Conservation (phyloP, 2,113 vertebrate genomes). For the Ochotona curzoniae region DNA sequence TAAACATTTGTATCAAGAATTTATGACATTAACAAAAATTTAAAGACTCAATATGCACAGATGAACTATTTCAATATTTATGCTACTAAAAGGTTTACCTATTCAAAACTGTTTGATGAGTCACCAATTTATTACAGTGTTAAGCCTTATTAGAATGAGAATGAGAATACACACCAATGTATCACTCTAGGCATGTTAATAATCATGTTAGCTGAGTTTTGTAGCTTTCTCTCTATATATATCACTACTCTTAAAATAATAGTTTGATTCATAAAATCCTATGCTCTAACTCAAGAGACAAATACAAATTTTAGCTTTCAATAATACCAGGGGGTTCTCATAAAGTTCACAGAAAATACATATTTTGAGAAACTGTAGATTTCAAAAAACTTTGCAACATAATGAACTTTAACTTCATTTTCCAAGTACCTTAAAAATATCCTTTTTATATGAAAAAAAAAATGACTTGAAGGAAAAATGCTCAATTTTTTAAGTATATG, state of each 20-base stretch:
- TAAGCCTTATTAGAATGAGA: background rate
- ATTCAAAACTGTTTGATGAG: constrained; percentile 44
- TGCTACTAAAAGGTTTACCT: background rate
- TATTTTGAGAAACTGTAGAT: no score
- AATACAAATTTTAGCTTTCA: constrained; percentile 58
- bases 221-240: constrained; percentile 7
- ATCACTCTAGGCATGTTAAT: constrained; percentile 32
- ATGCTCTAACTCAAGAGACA: background rate
- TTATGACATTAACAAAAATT: background rate
- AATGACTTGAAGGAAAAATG: constrained; percentile 29
- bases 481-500: background rate
- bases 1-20: no score
- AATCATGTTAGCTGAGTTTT: constrained; percentile 18
- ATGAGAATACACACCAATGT: background rate
- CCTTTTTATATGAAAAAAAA: no score
- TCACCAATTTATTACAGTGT: background rate
- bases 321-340: background rate
- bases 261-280: constrained; percentile 52
- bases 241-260: constrained; percentile 25
- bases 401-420: no score
- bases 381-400: no score
- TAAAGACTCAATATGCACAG: constrained; percentile 29
- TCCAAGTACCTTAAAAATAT: no score
- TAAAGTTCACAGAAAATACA: no score
- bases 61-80: constrained; percentile 50